Conservation (phyloP, 2,888 invertebrate species). For the Cabera pusaria region DNA sequence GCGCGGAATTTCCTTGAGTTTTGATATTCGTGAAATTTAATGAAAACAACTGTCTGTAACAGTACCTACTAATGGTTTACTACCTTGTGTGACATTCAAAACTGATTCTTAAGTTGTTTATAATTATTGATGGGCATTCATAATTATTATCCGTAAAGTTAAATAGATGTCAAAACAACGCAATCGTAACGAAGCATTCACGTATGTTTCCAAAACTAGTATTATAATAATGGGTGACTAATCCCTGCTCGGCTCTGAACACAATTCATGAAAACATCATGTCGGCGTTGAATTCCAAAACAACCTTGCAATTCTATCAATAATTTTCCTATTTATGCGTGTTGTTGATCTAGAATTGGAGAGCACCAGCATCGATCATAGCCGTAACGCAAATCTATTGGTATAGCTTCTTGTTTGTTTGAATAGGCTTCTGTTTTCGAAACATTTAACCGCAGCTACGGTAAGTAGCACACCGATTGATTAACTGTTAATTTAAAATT, state of each 20-base stretch:
- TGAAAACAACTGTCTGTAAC: too few species aligned
- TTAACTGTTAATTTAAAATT: too few species aligned
- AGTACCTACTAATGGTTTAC: too few species aligned
- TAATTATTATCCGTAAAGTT: too few species aligned
- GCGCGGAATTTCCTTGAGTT: too few species aligned
- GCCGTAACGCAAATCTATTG: constrained; percentile 32
- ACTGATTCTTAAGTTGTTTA: too few species aligned
- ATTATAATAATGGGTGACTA: constrained; percentile 34
- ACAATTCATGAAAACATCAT: constrained; percentile 44
- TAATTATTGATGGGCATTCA: too few species aligned
- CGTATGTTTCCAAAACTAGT: constrained; percentile 7
- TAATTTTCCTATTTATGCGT: constrained; percentile 47
- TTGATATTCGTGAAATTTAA: too few species aligned
- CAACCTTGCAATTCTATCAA: constrained; percentile 50
- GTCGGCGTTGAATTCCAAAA: constrained; percentile 48
- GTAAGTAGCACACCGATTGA: too few species aligned
- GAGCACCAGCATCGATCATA: constrained; percentile 24
- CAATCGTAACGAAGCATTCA: neutral
- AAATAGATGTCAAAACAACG: too few species aligned
- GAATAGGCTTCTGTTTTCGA: neutral
- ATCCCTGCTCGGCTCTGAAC: constrained; percentile 33
- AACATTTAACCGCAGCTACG: too few species aligned
- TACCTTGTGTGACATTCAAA: too few species aligned
- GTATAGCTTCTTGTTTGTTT: neutral
- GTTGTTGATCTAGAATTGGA: constrained; percentile 51